Evolutionary conservation across 2,888 invertebrate genomes (phyloP), one percentile per base, ranked within the genome.

Genomic region (Lysandra bellargus): DNA sequence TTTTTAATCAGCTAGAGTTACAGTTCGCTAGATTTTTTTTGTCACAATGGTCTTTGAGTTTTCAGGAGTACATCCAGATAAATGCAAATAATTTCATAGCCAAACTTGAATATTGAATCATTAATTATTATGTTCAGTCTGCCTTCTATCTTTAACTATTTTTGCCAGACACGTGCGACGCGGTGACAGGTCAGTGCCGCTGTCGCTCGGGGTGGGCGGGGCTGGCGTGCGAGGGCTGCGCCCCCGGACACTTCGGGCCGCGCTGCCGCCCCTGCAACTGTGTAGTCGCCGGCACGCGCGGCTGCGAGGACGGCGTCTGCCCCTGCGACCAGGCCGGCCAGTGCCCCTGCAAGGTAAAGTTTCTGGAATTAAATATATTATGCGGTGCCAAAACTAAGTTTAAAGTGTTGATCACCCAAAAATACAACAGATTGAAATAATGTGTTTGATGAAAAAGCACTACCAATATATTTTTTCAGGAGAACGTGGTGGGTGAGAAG

Each of bases 261-360:
- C 96, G 97, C 83, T 99, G 99, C 90, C 95, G 96, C 72, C 96
- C 96, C 9, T 99, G 99, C 88, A 96, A 96, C 85, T 99, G 99
- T 90, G 96, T 97, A 87, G 87, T 92, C 0, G 96, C 96, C 14
- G 99, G 98, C 14, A 97, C 97, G 0, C 86, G 85, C 6, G 91
- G 87, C 80, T 96, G 96, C 61, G 90, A 91, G 1, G 92, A 94
- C 17, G 96, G 95, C 0, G 85, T 95, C 5, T 98, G 98, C 85
- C 93, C 95, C 60, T 98, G 98, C 85, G 96, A 97, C 84, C 95
- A 96, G 0, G 91, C 91, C 78, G 99, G 99, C 0, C 96, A 97
- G 83, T 99, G 99, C 88, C 96, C 96, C n/a, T 99, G 99, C 93
- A 99, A 98, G 95, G 97, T 97, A 57, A 57, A 57, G 57, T 57